A percentile compares a stretch with the other conserved stretches of the same genome.
These are phyloP conservation scores for Platyscapa corneri DNA, from an alignment of 1,140 invertebrate species.

Conservation along the genomic window DNA sequence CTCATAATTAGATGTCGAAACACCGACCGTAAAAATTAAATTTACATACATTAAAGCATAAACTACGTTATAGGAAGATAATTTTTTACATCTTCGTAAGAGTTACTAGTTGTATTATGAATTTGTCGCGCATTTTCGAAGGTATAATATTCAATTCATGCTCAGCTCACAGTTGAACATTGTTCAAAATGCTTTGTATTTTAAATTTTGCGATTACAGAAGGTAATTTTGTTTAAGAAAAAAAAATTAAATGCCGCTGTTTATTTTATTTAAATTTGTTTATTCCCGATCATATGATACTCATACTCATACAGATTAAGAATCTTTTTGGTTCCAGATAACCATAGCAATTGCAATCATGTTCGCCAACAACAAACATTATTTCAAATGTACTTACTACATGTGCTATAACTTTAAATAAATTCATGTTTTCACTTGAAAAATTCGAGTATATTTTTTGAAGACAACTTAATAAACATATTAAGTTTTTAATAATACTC, in stretches of 20 bases:
- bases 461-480: slow-evolving; percentile 12
- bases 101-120: neutral
- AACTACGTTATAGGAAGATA: too few species aligned
- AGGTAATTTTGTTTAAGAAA: neutral
- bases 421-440: slow-evolving; percentile 8
- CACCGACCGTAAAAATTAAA: too few species aligned
- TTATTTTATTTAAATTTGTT: slow-evolving; percentile 11
- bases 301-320: slow-evolving; percentile 22
- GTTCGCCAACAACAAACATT: neutral
- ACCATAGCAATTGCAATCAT: slow-evolving; percentile 5
- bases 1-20: too few species aligned
- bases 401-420: slow-evolving; percentile 17
- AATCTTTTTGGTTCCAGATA: slow-evolving; percentile 27
- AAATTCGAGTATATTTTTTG: slow-evolving; percentile 7
- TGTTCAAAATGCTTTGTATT: neutral
- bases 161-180: too few species aligned
- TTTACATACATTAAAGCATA: too few species aligned
- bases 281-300: slow-evolving; percentile 26
- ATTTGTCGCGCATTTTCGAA: neutral
- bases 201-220: neutral
- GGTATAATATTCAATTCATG: neutral
- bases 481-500: neutral
- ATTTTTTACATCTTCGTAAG: too few species aligned
- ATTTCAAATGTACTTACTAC: neutral
- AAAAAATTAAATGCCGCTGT: slow-evolving; percentile 6